Evolutionary conservation across 2,113 vertebrate genomes (phyloP).

Genomic region (Etheostoma spectabile): DNA sequence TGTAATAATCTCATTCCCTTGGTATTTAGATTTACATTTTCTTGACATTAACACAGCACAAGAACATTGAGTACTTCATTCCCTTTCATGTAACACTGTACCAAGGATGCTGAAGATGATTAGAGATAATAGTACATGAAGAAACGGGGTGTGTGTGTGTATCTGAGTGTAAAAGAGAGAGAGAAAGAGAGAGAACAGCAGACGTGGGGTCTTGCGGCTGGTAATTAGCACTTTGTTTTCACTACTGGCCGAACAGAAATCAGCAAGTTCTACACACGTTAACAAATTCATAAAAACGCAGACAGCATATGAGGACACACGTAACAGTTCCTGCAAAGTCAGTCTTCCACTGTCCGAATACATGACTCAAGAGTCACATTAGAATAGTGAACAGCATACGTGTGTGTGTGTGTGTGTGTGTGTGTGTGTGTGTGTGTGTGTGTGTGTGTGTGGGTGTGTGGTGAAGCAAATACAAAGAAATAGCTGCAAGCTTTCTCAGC

Average conservation of each 20-base stretch:
- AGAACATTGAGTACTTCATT: background rate
- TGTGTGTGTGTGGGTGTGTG: constrained; percentile 12
- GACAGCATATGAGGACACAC: background rate
- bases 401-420: constrained; percentile 9
- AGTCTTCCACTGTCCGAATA: too few relatives aligned
- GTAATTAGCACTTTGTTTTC: constrained; percentile 68
- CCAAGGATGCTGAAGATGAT: constrained; percentile 34
- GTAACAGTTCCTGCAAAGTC: too few relatives aligned
- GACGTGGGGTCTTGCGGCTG: constrained; percentile 44
- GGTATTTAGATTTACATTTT: background rate
- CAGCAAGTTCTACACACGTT: constrained; percentile 26
- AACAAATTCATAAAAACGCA: background rate
- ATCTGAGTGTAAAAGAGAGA: constrained; percentile 1
- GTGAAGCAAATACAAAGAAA: too few relatives aligned
- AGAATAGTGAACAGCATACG: too few relatives aligned
- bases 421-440: background rate
- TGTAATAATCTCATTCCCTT: background rate
- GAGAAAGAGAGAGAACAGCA: constrained; percentile 1
- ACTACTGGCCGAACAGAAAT: constrained; percentile 64
- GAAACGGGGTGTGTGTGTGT: background rate
- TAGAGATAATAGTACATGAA: constrained; percentile 10
- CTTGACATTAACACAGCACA: background rate
- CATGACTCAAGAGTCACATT: too few relatives aligned
- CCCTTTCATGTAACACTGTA: constrained; percentile 12
- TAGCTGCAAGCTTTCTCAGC: too few relatives aligned